Evolutionary conservation across 2,113 vertebrate species (phyloP), one percentile per base, ranked within the genome.

Genomic region (Hippocampus guttulatus): DNA sequence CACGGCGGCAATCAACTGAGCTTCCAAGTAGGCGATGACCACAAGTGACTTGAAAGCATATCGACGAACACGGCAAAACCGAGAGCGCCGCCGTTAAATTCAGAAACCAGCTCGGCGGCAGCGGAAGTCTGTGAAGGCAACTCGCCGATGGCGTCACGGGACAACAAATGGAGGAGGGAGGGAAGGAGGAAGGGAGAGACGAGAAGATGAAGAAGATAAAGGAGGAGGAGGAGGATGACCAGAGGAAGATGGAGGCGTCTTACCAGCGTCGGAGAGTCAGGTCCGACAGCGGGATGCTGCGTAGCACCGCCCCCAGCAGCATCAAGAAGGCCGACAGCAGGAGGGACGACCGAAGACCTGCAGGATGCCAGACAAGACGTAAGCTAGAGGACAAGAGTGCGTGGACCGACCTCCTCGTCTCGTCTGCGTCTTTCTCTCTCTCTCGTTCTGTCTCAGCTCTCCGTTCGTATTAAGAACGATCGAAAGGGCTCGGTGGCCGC

Each of bases 261-360:
- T 83, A 93, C 97, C 94, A 95, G 91, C 94, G 93, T 76, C 93
- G 95, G 77, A 95, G 85, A 41, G 73, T 80, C 70, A 91, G 73
- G 66, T 98, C 92, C 43, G 91, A 80, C 68, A 98, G 66, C 1
- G 96, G 96, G 78, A 98, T 75, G 81, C 95, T 94, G 73, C 95
- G 92, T 38, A 98, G 78, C 33, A 88, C 91, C 21, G 95, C 84
- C 65, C 97, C 97, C n/a, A 95, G 11, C 40, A 96, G 90, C 96
- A 98, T 97, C 61, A 98, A 88, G 68, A 94, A 93, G 8, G 93
- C 92, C 0, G 96, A 94, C 69, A 99, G 91, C 49, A 99, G 91
- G 71, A 99, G 93, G 7, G 96, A 96, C 1, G 93, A 84, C 43
- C 97, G 92, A 73, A 99, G 89, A 88, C 97, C 97, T 99, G 89